phyloP scores from a whole-genome alignment of 2,113 vertebrate species.

The Rhinoptilus africanus region DNA sequence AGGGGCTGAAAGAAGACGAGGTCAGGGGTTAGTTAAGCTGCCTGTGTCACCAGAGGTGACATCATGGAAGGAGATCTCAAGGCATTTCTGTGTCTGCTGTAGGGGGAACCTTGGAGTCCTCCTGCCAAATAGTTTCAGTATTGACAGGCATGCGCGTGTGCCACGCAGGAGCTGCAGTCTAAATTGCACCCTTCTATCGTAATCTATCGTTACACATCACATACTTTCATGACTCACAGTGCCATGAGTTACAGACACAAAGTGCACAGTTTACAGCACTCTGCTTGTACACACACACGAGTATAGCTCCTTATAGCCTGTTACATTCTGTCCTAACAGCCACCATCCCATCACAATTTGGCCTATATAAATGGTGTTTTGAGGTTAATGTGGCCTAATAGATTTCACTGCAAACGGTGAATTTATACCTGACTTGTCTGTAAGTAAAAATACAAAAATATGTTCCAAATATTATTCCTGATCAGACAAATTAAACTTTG shows the following conservation, averaged over 20 bases:
- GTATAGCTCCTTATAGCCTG: background rate
- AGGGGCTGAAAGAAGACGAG: background rate
- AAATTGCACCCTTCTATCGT: background rate
- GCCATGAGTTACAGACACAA: background rate
- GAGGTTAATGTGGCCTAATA: background rate
- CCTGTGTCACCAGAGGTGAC: background rate
- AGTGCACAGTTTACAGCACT: background rate
- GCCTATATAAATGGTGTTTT: background rate
- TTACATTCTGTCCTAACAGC: background rate
- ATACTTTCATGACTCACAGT: background rate
- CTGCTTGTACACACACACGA: background rate
- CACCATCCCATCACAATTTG: background rate
- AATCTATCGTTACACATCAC: background rate
- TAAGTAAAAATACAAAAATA: background rate
- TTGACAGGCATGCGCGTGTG: fast-evolving
- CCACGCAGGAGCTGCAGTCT: background rate
- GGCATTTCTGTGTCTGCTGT: background rate
- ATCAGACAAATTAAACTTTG: background rate
- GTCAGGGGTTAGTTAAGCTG: background rate
- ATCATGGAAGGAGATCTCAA: background rate
- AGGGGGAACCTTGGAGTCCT: background rate
- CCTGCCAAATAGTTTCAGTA: background rate
- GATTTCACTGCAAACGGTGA: background rate
- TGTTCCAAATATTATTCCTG: background rate
- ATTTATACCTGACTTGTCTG: background rate